phyloP scores from a whole-genome alignment of 2,113 vertebrate genomes.

The Oreotrochilus melanogaster region DNA sequence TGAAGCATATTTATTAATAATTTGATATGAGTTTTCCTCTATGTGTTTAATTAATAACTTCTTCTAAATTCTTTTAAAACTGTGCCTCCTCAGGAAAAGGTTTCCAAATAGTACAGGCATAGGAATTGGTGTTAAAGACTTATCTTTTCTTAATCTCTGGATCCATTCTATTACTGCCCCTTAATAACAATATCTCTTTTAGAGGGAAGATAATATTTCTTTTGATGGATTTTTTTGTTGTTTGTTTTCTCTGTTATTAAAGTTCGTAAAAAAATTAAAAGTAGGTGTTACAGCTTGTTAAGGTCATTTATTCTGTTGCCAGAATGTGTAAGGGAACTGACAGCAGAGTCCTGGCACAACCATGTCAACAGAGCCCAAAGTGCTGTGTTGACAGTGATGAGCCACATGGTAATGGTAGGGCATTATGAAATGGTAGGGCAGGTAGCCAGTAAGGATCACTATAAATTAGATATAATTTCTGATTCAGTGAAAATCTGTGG shows the following conservation, averaged over 20 bases:
- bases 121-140: neutral
- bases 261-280: neutral
- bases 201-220: neutral
- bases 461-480: neutral
- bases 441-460: neutral
- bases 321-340: neutral
- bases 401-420: neutral
- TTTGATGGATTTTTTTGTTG: neutral
- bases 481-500: neutral
- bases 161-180: neutral
- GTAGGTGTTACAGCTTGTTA: neutral
- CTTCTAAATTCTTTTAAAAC: neutral
- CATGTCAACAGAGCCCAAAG: accelerated
- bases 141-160: neutral
- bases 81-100: neutral
- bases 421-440: neutral
- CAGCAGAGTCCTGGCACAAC: neutral
- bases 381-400: neutral
- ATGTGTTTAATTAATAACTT: neutral
- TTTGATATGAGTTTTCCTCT: neutral
- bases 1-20: neutral
- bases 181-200: neutral
- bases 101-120: neutral
- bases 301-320: neutral
- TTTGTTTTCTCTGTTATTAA: neutral